Evolutionary conservation across 2,113 vertebrate species (phyloP).

Genomic region (Centropristis striata): DNA sequence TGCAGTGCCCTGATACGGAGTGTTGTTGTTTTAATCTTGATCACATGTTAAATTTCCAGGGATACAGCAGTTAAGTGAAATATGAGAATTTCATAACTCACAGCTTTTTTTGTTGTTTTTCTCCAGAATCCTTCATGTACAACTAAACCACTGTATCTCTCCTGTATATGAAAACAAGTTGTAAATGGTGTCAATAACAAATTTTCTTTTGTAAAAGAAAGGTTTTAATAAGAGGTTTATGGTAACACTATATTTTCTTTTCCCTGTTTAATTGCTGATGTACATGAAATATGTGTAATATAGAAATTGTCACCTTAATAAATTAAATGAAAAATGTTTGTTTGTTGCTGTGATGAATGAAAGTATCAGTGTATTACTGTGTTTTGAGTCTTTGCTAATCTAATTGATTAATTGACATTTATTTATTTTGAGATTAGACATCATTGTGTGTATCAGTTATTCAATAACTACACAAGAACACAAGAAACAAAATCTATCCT

Average conservation of each 20-base stretch:
- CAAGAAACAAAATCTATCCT: too few species aligned
- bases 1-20: conserved; percentile 30
- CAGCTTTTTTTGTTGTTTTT: conserved; percentile 8
- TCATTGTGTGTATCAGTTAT: too few species aligned
- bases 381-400: not conserved
- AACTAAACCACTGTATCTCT: conserved; percentile 69
- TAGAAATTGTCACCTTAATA: conserved; percentile 79
- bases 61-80: conserved; percentile 35
- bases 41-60: conserved; percentile 41
- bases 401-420: too few species aligned
- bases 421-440: too few species aligned
- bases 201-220: conserved; percentile 80
- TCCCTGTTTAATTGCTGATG: conserved; percentile 74
- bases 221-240: conserved; percentile 81
- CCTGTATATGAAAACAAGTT: conserved; percentile 79
- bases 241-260: conserved; percentile 79
- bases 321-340: conserved; percentile 68
- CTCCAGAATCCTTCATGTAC: conserved; percentile 49
- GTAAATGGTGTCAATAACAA: conserved; percentile 85
- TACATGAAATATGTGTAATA: conserved; percentile 79
- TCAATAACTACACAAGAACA: too few species aligned
- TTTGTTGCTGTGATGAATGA: conserved; percentile 8
- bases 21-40: conserved; percentile 42
- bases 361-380: not conserved
- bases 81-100: conserved; percentile 68